Evolutionary conservation across 1,140 invertebrate species (phyloP).

Genomic region (Eriosoma lanigerum): DNA sequence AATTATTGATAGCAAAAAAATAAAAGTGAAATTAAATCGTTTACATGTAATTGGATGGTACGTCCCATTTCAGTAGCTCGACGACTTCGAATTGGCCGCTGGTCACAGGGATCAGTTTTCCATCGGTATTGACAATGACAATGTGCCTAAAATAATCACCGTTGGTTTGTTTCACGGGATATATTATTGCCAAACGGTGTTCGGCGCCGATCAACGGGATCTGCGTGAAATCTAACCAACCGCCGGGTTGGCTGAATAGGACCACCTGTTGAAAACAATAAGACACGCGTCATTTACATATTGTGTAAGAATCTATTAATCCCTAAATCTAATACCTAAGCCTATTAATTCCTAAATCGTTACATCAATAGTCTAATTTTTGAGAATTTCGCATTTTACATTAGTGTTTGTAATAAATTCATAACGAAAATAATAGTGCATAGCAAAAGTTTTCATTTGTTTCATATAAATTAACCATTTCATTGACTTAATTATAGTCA

Average conservation of each 20-base stretch:
- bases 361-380: too few species aligned
- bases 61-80: constrained; percentile 25
- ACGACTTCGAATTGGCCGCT: constrained; percentile 21
- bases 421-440: too few species aligned
- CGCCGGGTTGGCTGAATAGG: not conserved
- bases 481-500: too few species aligned
- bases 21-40: not conserved
- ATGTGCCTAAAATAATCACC: constrained; percentile 11
- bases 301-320: too few species aligned
- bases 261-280: not conserved
- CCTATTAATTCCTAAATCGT: too few species aligned
- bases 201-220: not conserved
- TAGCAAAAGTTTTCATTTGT: too few species aligned
- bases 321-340: too few species aligned
- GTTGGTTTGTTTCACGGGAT: not conserved
- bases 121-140: not conserved
- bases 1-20: not conserved
- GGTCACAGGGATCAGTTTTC: not conserved
- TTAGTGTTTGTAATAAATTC: too few species aligned
- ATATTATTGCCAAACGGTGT: constrained; percentile 14
- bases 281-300: too few species aligned
- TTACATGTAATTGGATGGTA: constrained; percentile 17
- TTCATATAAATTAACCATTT: too few species aligned
- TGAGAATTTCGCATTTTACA: too few species aligned
- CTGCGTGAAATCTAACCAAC: constrained; percentile 36